Percentiles rank a stretch among this genome's conserved stretches.
These are phyloP conservation scores for Eunapius fragilis DNA, from an alignment of 37 sponge, comb jelly and placozoan species.

Conservation along the genomic window DNA sequence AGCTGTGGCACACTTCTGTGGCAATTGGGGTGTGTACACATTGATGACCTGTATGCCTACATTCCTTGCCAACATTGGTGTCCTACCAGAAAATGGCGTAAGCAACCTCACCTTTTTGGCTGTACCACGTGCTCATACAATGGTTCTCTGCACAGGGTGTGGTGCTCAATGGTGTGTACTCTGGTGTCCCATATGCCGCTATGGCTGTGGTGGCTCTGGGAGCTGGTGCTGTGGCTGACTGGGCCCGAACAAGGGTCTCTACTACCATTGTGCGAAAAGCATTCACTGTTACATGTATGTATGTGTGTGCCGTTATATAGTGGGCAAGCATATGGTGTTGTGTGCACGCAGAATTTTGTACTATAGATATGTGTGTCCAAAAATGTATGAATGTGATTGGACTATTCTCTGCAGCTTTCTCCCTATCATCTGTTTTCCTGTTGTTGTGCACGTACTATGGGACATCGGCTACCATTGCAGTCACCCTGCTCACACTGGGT, in stretches of 20 bases:
- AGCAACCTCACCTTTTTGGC: background rate
- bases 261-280: constrained; percentile 70
- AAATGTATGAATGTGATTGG: constrained; percentile 4
- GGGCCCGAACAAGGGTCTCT: constrained; percentile 48
- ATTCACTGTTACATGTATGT: constrained; percentile 41
- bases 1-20: constrained; percentile 74
- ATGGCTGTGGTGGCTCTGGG: constrained; percentile 26
- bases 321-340: no score
- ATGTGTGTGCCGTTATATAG: no score
- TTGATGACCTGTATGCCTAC: constrained; percentile 90
- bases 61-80: constrained; percentile 43
- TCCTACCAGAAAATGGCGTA: background rate
- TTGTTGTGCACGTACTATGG: constrained; percentile 79
- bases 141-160: constrained; percentile 19
- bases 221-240: constrained; percentile 71
- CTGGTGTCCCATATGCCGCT: constrained; percentile 76
- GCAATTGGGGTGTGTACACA: constrained; percentile 91
- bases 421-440: constrained; percentile 57
- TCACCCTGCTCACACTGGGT: constrained; percentile 60
- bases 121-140: background rate
- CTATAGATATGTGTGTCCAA: no score
- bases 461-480: constrained; percentile 31
- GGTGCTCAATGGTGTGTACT: constrained; percentile 69
- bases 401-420: constrained; percentile 44
- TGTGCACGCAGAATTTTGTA: no score